Evolutionary conservation across 2,113 vertebrate species (phyloP).

Genomic region (Enhydra lutris): DNA sequence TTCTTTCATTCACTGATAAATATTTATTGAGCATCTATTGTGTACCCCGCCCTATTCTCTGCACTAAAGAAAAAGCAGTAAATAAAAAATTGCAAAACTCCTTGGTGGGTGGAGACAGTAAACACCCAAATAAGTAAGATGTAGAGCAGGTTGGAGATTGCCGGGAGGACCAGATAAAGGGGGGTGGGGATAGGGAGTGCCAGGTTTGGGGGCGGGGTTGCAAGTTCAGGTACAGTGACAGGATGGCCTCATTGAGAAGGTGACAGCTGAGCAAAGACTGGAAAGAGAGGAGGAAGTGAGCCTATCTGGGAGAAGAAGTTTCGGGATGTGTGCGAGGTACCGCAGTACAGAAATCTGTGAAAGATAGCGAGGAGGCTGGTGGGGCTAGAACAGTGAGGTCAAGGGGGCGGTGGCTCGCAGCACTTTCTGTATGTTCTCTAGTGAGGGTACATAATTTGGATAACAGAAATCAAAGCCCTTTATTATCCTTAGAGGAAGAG

Average conservation of each 20-base stretch:
- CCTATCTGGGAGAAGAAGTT: background rate
- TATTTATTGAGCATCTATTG: background rate
- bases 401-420: background rate
- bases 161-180: background rate
- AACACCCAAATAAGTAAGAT: background rate
- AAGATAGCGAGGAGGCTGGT: accelerated
- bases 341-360: no score
- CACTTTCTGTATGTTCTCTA: background rate
- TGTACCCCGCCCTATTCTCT: background rate
- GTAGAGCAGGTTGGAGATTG: accelerated
- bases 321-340: background rate
- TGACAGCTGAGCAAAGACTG: background rate
- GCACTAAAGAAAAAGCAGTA: background rate
- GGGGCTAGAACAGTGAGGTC: background rate
- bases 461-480: background rate
- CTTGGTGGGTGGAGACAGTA: background rate
- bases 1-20: background rate
- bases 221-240: background rate
- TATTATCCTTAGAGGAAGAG: background rate
- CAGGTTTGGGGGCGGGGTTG: background rate
- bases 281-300: background rate
- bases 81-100: background rate
- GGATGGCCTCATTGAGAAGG: background rate
- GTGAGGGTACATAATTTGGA: background rate
- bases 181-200: accelerated